Conservation (phyloP, 1,140 invertebrate genomes). For the Drosophila bocki region DNA sequence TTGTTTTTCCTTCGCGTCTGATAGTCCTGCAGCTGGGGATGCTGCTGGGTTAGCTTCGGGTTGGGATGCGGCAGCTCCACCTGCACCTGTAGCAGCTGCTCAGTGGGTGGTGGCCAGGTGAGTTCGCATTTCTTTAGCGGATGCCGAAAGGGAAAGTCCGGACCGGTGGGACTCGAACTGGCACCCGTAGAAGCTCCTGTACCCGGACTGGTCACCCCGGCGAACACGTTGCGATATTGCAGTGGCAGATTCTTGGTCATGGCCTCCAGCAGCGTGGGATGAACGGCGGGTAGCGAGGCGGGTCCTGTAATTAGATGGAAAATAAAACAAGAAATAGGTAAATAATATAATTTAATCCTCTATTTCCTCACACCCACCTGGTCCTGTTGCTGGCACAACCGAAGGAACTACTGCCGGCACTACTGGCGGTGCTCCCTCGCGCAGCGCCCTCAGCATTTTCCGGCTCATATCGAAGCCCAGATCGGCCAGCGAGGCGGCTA, state of each 20-base stretch:
- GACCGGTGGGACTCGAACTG: slow-evolving; percentile 59
- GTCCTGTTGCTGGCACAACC: neutral
- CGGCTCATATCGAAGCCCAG: slow-evolving; percentile 74
- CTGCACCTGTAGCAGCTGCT: slow-evolving; percentile 53
- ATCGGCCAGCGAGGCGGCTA: slow-evolving; percentile 71
- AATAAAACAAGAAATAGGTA: neutral
- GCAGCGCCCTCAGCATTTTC: slow-evolving; percentile 68
- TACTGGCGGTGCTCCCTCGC: slow-evolving; percentile 46
- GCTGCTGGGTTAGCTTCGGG: slow-evolving; percentile 36
- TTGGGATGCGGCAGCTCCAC: slow-evolving; percentile 39
- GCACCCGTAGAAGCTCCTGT: slow-evolving; percentile 20
- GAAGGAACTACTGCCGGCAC: slow-evolving; percentile 51
- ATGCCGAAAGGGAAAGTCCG: slow-evolving; percentile 85
- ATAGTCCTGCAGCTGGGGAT: slow-evolving; percentile 69
- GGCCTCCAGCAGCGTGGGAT: slow-evolving; percentile 89
- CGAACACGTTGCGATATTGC: slow-evolving; percentile 85
- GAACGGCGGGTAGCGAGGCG: slow-evolving; percentile 86
- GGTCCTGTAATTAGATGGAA: slow-evolving; percentile 27
- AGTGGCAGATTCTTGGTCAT: slow-evolving; percentile 88
- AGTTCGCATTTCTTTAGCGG: slow-evolving; percentile 68
- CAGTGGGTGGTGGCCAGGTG: slow-evolving; percentile 50
- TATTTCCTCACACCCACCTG: neutral
- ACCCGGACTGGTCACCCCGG: slow-evolving; percentile 51
- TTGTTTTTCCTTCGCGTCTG: slow-evolving; percentile 74
- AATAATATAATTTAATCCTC: neutral